Base-by-base conservation (phyloP, 2,113 vertebrate genomes). In the Phrynosoma platyrhinos region DNA sequence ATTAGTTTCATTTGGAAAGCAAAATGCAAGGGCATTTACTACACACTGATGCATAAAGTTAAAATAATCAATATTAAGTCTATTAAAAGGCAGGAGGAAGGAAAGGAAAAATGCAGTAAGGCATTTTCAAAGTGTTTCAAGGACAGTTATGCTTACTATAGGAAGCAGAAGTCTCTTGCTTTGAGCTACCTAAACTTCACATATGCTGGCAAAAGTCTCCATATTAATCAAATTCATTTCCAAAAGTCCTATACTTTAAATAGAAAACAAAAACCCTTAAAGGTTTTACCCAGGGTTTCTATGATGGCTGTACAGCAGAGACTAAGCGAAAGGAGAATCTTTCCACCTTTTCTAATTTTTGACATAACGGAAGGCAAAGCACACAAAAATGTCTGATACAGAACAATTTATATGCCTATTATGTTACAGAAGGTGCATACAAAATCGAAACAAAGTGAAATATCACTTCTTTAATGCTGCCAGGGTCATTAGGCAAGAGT, bases 371-470 rank as follows among this genome's bases (percentile, higher is more conserved):
- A 86, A 78, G 80, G 23, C 55, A 9, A 91, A 90, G 66, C 0
- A 21, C 71, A 82, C 23, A 69, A 79, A 85, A 18, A 87, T 20
- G 53, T 3, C 42, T 85, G 55, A 88, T 75, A 71, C 68, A 82
- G 8, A 77, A n/a, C 90, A 83, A 32, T 76, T 74, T 88, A 69
- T 82, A 42, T 47, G 53, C 82, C 74, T 89, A 92, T 91, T 69
- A 77, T 68, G 79, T 87, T 88, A 91, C n/a, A 93, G 69, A 92
- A 84, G 79, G 2, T 64, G 53, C 21, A 58, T 72, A 71, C 90
- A 83, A 92, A 88, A 87, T 27, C 10, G 80, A 82, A 77, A 84
- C 84, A 89, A 40, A 77, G 74, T 85, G 74, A 85, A 90, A 71
- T 90, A 91, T 40, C 5, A 85, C 30, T 82, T 81, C 68, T 83